These are phyloP conservation scores for Palloptera scutellata DNA, from an alignment of 2,888 invertebrate genomes.

Conservation along the genomic window DNA sequence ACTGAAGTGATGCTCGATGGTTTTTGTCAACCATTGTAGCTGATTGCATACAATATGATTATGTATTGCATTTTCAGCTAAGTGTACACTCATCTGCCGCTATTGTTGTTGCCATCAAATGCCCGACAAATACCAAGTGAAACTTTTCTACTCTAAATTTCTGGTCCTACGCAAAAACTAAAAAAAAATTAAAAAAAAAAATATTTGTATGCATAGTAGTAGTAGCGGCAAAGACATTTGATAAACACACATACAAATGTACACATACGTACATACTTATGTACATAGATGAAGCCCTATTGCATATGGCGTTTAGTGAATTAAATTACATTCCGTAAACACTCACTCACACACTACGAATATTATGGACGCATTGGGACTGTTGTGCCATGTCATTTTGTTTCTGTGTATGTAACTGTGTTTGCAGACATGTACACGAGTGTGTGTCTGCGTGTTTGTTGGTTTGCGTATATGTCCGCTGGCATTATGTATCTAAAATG, in stretches of 20 bases:
- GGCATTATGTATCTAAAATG: conserved; percentile 12
- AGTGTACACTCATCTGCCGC: not conserved
- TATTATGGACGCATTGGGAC: conserved; percentile 15
- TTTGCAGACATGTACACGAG: not conserved
- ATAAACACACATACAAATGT: not conserved
- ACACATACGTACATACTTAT: conserved; percentile 16
- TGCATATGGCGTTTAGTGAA: conserved; percentile 19
- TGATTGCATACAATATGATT: too few relatives aligned
- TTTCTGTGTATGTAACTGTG: not conserved
- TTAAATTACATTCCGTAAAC: conserved; percentile 21
- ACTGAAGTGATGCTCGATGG: too few relatives aligned
- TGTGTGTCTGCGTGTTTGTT: not conserved
- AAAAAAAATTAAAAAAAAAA: too few relatives aligned
- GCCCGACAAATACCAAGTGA: not conserved
- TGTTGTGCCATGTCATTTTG: too few relatives aligned
- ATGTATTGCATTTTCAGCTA: too few relatives aligned
- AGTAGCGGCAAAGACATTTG: too few relatives aligned
- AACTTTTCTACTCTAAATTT: not conserved
- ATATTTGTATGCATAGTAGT: not conserved
- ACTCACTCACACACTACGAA: conserved; percentile 36
- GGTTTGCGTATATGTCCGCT: not conserved
- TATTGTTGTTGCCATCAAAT: not conserved
- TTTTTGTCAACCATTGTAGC: too few relatives aligned
- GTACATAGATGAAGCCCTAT: conserved; percentile 1
- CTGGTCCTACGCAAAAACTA: not conserved